Base-by-base conservation (phyloP, 2,888 invertebrate genomes). In the Athetis lepigone region DNA sequence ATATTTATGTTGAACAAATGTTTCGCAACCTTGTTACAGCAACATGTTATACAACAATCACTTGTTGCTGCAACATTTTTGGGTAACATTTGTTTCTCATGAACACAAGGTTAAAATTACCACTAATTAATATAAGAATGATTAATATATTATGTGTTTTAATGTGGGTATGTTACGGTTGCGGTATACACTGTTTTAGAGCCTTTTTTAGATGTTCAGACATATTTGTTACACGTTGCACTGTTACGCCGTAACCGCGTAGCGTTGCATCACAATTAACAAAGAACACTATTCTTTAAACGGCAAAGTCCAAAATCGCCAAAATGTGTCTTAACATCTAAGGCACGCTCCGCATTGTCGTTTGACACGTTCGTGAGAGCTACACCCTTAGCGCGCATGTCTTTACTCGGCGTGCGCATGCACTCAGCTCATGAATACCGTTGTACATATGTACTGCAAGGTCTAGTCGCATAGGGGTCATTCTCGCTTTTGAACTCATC, bases 381-480 rank as follows among this genome's bases (percentile, higher is more conserved):
- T 66, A 62, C 66, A 72, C 71, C 54, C 56, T 58, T 63, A 58
- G 57, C 71, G 64, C 70, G 75, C 56, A 69, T 60, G 70, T 57
- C 58, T 46, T 56, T 71, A 76, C 61, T 55, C 60, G 77, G 75
- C 62, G 59, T 58, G 83, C 75, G 90, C 91, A 90, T 90, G 90
- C 72, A 85, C 86, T 83, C 79, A 82, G 82, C 85, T 85, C 87
- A 85, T n/a, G n/a, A n/a, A n/a, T 87, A 82, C 75, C 67, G 81
- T 85, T 90, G 89, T 90, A 89, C 86, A 90, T 89, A 91, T 71
- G 78, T 76, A 79, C 74, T 73, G 77, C 78, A 73, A 75, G 81
- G 79, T 80, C 66, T 84, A 82, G 79, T 72, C 77, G 83, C 81
- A n/a, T n/a, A n/a, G n/a, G n/a, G n/a, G n/a, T n/a, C n/a, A n/a